Evolutionary conservation across 64 coral and sea anemone genomes (phyloP).

Genomic region (Dendronephthya gigantea): DNA sequence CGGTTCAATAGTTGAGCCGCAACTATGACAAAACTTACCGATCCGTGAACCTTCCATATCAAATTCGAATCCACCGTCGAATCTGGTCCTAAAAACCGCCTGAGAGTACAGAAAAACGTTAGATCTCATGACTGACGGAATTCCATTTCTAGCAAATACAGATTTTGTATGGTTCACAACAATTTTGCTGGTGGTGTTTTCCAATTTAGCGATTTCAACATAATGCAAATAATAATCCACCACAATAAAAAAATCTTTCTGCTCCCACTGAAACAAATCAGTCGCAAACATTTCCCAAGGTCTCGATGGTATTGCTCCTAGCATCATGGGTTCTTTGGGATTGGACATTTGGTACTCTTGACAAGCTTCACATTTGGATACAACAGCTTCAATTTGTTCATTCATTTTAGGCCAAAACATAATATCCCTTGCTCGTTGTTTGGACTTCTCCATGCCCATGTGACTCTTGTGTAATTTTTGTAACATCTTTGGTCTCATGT

Average conservation of each 20-base stretch:
- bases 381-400: constrained; percentile 25
- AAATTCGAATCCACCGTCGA: too few relatives aligned
- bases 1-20: too few relatives aligned
- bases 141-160: constrained; percentile 41
- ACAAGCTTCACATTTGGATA: constrained; percentile 35
- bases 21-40: too few relatives aligned
- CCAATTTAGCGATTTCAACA: constrained; percentile 42
- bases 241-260: constrained; percentile 18
- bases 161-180: constrained; percentile 20
- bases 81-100: too few relatives aligned
- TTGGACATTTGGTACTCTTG: constrained; percentile 22
- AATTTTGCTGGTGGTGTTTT: neutral
- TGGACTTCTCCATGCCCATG: constrained; percentile 46
- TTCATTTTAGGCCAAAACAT: constrained; percentile 32
- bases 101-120: too few relatives aligned
- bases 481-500: constrained; percentile 38
- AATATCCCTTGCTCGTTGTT: constrained; percentile 47
- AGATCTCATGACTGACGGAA: too few relatives aligned
- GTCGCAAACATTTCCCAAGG: constrained; percentile 47
- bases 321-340: constrained; percentile 38
- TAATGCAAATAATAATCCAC: constrained; percentile 49
- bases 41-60: too few relatives aligned
- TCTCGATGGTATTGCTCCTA: constrained; percentile 29
- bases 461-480: constrained; percentile 45
- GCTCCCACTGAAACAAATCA: constrained; percentile 40